Percentiles rank a stretch among this genome's conserved stretches.
These are phyloP conservation scores for Australoheros facetus DNA, from an alignment of 2,797 vertebrate genomes.

Conservation along the genomic window DNA sequence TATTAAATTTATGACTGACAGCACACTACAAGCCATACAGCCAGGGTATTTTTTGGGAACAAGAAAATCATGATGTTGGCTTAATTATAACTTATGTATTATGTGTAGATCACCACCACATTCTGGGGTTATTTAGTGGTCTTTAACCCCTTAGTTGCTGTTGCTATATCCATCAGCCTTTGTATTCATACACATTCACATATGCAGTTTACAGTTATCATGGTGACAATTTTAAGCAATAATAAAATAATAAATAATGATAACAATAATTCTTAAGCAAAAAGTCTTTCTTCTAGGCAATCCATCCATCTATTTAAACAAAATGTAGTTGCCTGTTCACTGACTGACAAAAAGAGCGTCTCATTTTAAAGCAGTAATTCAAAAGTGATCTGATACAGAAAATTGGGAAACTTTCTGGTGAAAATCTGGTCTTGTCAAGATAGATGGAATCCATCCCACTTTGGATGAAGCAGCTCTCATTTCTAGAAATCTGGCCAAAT, in stretches of 20 bases:
- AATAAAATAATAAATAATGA: no score
- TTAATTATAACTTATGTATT: not conserved
- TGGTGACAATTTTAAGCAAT: not conserved
- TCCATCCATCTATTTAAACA: not conserved
- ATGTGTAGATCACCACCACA: not conserved
- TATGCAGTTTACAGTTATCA: not conserved
- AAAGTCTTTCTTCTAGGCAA: not conserved
- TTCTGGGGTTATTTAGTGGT: not conserved
- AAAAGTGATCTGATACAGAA: no score
- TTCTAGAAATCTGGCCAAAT: no score
- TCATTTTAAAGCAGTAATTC: not conserved
- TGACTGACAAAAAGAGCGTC: not conserved
- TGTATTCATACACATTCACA: not conserved
- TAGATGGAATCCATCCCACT: no score
- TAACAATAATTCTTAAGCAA: not conserved
- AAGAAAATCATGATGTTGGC: not conserved
- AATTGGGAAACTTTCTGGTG: no score
- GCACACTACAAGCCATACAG: not conserved
- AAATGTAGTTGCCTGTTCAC: not conserved
- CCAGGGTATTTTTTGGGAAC: not conserved
- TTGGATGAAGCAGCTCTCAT: no score
- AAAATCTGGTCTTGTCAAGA: no score
- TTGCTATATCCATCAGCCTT: not conserved
- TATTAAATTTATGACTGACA: slow-evolving; percentile 5
- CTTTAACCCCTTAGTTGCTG: not conserved